Evolutionary conservation across 1,140 invertebrate species (phyloP), one percentile per base, ranked within the genome.

Genomic region (Microplitis demolitor): DNA sequence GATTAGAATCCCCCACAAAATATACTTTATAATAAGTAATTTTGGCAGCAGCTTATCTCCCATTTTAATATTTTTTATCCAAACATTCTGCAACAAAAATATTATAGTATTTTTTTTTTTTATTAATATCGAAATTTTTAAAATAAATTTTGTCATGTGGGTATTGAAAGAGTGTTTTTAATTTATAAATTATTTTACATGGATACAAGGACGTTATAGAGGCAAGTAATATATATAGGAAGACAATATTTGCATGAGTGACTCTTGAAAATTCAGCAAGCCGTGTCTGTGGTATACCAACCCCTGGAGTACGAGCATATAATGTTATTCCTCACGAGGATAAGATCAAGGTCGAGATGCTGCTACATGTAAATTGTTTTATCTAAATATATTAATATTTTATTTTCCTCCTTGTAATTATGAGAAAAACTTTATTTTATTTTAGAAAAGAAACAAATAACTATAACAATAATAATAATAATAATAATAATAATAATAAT

Each of bases 171-270:
- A 24, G 24, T 24, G 24, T 24, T 24, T 24, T 24, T 24, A 24
- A 24, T 24, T 24, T 24, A 24, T 24, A 24, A 24, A 24, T 24
- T 51, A 51, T 51, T n/a, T n/a, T 51, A 51, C 45, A 51, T 24
- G 24, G 24, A 24, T 24, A 24, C 24, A 35, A 33, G 33, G 56
- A 60, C 56, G 31, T 8, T 5, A 33, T 8, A 33, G 31, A n/a
- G 24, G 9, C 24, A 24, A n/a, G n/a, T n/a, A n/a, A n/a, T 24
- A 24, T 24, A 24, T 24, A 24, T 24, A 24, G 53, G 53, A 13
- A 34, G 33, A 68, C 45, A 51, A 70, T 16, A 70, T 70, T 70
- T 70, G 68, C 68, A 70, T 70, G 68, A 70, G 60, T 70, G 68
- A 70, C 58, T 70, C 58, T 70, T 70, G 14, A 70, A 70, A 70